Base-by-base conservation (phyloP, 2,888 invertebrate genomes). In the Strigamia maritima region DNA sequence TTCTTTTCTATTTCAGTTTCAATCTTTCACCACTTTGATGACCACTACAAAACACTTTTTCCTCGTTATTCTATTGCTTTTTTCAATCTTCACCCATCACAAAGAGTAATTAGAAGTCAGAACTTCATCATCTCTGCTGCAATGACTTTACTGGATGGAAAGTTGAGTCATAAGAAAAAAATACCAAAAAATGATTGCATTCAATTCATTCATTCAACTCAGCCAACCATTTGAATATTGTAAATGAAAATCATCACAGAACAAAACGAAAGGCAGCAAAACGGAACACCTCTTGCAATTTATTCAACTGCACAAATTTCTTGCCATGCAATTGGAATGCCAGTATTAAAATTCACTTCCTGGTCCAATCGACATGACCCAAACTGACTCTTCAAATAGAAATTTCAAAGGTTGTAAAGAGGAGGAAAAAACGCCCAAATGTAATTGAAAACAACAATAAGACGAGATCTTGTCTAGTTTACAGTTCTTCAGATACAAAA, bases 351-450 rank as follows among this genome's bases (percentile, higher is more conserved):
- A 60, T 60, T 60, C 19, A 60, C 24, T 60, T 60, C 60, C 60
- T 60, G 60, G 60, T 60, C 60, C 60, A 19, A 19, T 60, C 24
- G 60, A 60, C 60, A 60, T 24, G 60, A 60, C 60, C 60, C 60
- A 60, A 22, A 60, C 60, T 60, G 60, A 60, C 60, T 60, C 60
- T 60, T 60, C 60, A 22, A 22, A 60, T 60, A 10, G 22, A 44
- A 44, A 10, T 60, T 60, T 1, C 60, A 60, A 8, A 44, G 10
- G 16, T 19, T 10, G 60, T 24, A 60, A 60, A 60, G 60, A 60
- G 2, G 24, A 24, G 60, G 60, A 60, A 60, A 60, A 44, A 35
- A 35, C 35, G 10, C 6, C 6, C 49, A 19, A 19, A 19, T 19
- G 8, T 8, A n/a, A 19, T 24, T 22, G 10, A 60, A 60, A 60